phyloP scores from a whole-genome alignment of 2,888 invertebrate genomes.

The Microctonus brassicae region DNA sequence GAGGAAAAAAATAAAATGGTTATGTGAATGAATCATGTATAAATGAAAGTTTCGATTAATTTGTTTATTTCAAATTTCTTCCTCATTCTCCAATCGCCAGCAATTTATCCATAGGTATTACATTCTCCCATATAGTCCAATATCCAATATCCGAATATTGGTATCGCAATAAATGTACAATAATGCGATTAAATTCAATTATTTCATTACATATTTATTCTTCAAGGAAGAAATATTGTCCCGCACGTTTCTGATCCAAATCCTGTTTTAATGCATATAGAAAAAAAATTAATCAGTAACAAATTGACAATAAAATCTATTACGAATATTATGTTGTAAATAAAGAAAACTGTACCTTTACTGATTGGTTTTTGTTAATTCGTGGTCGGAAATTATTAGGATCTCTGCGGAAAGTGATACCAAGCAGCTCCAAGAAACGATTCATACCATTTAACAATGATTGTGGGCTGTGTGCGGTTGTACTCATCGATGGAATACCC shows the following conservation, averaged over 20 bases:
- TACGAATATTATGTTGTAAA: too few species aligned
- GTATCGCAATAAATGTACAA: background rate
- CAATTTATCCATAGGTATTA: background rate
- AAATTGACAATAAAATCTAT: background rate
- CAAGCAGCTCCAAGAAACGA: slow-evolving; percentile 92
- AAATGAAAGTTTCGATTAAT: background rate
- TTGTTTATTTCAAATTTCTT: background rate
- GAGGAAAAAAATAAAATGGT: background rate
- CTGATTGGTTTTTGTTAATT: slow-evolving; percentile 96
- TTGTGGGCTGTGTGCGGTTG: slow-evolving; percentile 92
- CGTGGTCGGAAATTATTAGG: slow-evolving; percentile 98
- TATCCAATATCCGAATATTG: background rate
- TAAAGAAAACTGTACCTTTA: too few species aligned
- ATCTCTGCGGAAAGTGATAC: slow-evolving; percentile 98
- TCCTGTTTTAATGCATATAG: slow-evolving; percentile 77
- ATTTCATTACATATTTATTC: slow-evolving; percentile 75
- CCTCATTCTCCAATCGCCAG: slow-evolving; percentile 5
- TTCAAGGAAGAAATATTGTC: slow-evolving; percentile 99
- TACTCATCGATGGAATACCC: slow-evolving; percentile 90
- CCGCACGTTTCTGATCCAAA: slow-evolving; percentile 95
- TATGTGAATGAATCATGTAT: background rate
- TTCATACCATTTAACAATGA: slow-evolving; percentile 98
- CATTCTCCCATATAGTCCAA: too few species aligned
- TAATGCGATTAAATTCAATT: background rate
- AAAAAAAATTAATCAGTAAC: slow-evolving; percentile 41